A percentile compares a stretch with the other conserved stretches of the same genome.
Conservation (phyloP, 1,140 invertebrate species). For the Pomacea maculata region DNA sequence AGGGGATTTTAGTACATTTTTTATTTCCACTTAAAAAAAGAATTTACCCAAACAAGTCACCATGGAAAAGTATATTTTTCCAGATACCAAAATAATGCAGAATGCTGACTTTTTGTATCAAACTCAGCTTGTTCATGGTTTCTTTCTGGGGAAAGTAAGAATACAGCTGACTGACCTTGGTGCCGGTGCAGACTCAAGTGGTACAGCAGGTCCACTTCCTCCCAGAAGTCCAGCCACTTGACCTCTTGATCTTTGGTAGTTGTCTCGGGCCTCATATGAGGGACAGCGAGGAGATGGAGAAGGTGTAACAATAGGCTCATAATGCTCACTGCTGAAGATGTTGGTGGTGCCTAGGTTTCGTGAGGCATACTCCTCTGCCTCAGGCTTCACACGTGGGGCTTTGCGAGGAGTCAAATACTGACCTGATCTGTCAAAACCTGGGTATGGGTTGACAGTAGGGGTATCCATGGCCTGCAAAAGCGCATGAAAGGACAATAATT, state of each 20-base stretch:
- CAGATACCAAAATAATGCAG: no score
- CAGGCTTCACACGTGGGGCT: slow-evolving; percentile 45
- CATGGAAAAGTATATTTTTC: no score
- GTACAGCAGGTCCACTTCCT: slow-evolving; percentile 41
- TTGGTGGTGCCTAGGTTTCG: slow-evolving; percentile 47
- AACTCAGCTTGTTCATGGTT: no score
- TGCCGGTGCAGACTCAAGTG: slow-evolving; percentile 36
- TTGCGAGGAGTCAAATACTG: slow-evolving; percentile 39
- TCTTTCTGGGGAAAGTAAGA: no score
- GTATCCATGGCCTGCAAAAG: slow-evolving; percentile 45
- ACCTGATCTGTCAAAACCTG: slow-evolving; percentile 50
- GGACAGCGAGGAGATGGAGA: slow-evolving; percentile 50
- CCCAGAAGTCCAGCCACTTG: slow-evolving; percentile 46
- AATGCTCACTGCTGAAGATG: slow-evolving; percentile 35
- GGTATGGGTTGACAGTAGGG: slow-evolving; percentile 47
- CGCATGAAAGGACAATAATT: no score
- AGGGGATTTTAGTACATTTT: no score
- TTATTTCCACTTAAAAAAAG: no score
- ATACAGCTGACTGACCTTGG: slow-evolving; percentile 7
- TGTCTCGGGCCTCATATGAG: slow-evolving; percentile 37
- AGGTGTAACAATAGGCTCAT: slow-evolving; percentile 28
- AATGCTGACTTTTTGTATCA: no score
- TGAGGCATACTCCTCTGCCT: slow-evolving; percentile 43
- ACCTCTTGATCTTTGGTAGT: slow-evolving; percentile 51
- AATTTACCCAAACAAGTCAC: no score